phyloP scores from a whole-genome alignment of 2,797 vertebrate genomes.

The Neostethus bicornis region DNA sequence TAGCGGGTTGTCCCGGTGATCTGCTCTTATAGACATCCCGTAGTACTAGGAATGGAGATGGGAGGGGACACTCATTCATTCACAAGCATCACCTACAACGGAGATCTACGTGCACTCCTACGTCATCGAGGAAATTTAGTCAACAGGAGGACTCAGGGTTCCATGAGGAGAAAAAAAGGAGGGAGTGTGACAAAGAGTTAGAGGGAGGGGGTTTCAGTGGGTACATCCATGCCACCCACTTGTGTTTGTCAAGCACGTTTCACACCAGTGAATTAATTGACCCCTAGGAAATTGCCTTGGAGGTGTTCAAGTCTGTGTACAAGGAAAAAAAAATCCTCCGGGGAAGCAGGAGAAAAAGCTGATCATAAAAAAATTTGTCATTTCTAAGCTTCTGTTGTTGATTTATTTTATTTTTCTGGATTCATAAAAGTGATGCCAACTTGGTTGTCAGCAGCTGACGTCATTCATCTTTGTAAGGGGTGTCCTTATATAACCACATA shows the following conservation, averaged over 20 bases:
- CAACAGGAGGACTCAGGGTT: slow-evolving; percentile 77
- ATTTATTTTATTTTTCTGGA: slow-evolving; percentile 1
- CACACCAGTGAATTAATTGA: slow-evolving; percentile 15
- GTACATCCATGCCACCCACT: slow-evolving; percentile 12
- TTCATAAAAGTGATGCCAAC: not conserved
- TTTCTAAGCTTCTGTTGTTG: slow-evolving; percentile 3
- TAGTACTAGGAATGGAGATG: slow-evolving; percentile 81
- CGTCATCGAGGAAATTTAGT: slow-evolving; percentile 81
- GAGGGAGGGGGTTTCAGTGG: slow-evolving; percentile 22
- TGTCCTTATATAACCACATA: slow-evolving; percentile 7
- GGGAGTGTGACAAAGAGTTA: slow-evolving; percentile 16
- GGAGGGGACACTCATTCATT: slow-evolving; percentile 85
- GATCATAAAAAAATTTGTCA: slow-evolving; percentile 22
- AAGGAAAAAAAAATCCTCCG: slow-evolving; percentile 17
- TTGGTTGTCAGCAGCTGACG: slow-evolving; percentile 8
- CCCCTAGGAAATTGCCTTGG: slow-evolving; percentile 29
- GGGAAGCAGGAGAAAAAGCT: slow-evolving; percentile 21
- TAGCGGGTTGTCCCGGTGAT: slow-evolving; percentile 78
- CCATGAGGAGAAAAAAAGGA: slow-evolving; percentile 48
- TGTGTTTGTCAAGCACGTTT: slow-evolving; percentile 18
- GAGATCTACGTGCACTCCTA: slow-evolving; percentile 78
- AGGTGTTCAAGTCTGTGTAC: slow-evolving; percentile 11
- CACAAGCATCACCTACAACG: slow-evolving; percentile 81
- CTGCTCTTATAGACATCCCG: slow-evolving; percentile 84
- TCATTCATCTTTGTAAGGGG: not conserved